Conservation (phyloP, 2,113 vertebrate genomes). For the Ciconia stormi region DNA sequence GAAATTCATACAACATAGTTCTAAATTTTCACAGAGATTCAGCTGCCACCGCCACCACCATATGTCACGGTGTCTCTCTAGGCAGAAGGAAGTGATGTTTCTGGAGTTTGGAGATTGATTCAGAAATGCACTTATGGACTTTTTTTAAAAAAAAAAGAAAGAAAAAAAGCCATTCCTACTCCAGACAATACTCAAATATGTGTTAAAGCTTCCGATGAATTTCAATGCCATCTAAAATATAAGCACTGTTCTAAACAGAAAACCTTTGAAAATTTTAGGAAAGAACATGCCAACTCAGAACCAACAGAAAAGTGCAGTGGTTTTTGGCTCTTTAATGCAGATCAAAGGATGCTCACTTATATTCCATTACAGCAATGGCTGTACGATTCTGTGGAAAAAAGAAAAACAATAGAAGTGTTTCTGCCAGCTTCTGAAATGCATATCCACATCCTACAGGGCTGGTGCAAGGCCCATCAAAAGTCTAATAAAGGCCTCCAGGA, state of each 20-base stretch:
- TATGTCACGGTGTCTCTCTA: background rate
- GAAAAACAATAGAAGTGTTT: background rate
- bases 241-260: background rate
- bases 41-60: background rate
- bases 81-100: background rate
- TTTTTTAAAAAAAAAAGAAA: background rate
- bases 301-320: background rate
- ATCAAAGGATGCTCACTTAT: background rate
- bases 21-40: background rate
- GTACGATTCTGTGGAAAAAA: background rate
- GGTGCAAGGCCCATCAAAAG: background rate
- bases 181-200: background rate
- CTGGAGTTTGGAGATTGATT: background rate
- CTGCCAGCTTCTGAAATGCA: background rate
- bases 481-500: background rate
- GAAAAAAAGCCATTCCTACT: background rate
- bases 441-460: background rate
- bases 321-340: background rate
- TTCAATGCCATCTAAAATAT: background rate
- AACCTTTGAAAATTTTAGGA: background rate
- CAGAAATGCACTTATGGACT: background rate
- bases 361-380: background rate
- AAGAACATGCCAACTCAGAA: background rate
- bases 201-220: background rate
- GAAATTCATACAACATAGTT: background rate